Percentiles rank a stretch among this genome's conserved stretches.
Conservation (phyloP, 2,888 invertebrate genomes). For the Phymatocera aterrima region DNA sequence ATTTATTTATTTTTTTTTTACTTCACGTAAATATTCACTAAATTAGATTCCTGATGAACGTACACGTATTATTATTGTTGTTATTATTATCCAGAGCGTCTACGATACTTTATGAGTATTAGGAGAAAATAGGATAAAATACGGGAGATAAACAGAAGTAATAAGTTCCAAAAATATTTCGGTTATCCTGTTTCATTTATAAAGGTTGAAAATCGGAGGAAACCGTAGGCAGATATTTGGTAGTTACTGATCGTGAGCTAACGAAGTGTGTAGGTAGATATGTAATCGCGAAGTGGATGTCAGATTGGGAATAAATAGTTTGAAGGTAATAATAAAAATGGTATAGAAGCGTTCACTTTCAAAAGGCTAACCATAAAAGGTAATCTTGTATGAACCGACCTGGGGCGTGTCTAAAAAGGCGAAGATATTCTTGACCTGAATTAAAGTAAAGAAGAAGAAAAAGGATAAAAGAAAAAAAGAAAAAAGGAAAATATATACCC, state of each 20-base stretch:
- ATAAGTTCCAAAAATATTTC: neutral
- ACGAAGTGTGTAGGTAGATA: neutral
- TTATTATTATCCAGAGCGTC: no score
- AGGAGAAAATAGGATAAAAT: no score
- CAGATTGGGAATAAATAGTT: constrained; percentile 44
- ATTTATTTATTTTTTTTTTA: neutral
- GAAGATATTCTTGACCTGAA: constrained; percentile 72
- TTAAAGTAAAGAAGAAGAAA: constrained; percentile 56
- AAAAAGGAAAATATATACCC: constrained; percentile 60
- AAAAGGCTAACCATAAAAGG: constrained; percentile 69
- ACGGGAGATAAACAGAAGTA: no score
- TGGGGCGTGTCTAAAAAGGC: constrained; percentile 69
- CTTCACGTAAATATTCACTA: neutral
- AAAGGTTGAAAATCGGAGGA: neutral
- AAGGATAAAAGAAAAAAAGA: constrained; percentile 55
- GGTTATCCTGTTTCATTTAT: neutral
- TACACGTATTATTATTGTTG: no score
- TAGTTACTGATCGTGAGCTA: neutral
- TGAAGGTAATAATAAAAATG: constrained; percentile 30
- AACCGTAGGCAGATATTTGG: neutral
- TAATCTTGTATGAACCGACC: constrained; percentile 58
- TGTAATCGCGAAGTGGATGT: constrained; percentile 34
- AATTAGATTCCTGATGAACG: no score
- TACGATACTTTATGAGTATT: no score
- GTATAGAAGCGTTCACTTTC: constrained; percentile 58